Conservation (phyloP, 2,797 vertebrate genomes). For the Fundulus diaphanus region DNA sequence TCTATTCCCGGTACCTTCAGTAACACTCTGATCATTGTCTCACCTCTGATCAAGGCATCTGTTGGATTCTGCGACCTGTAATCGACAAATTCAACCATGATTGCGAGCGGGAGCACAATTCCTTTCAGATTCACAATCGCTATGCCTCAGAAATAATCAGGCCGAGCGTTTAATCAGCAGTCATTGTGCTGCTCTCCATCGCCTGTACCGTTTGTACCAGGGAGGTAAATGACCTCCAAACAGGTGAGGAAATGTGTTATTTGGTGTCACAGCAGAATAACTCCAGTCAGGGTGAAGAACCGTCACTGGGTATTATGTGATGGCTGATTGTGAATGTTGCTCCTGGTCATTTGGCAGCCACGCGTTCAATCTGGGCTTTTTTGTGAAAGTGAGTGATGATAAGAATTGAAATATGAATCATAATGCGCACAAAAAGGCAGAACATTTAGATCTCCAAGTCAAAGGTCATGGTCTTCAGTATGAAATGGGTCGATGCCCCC, state of each 20-base stretch:
- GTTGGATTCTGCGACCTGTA: constrained; percentile 29
- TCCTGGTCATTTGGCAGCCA: constrained; percentile 8
- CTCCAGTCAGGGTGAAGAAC: constrained; percentile 23
- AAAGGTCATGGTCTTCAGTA: not conserved
- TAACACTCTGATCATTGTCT: constrained; percentile 11
- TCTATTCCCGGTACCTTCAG: not conserved
- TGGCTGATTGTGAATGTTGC: not conserved
- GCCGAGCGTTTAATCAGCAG: constrained; percentile 55
- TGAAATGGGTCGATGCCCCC: not conserved
- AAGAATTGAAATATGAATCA: constrained; percentile 10
- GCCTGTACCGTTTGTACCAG: constrained; percentile 24
- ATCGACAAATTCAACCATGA: constrained; percentile 49
- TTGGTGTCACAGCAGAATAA: constrained; percentile 24
- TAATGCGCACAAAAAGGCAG: not conserved
- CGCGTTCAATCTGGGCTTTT: constrained; percentile 25
- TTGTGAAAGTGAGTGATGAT: not conserved
- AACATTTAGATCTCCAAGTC: not conserved
- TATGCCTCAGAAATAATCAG: constrained; percentile 56
- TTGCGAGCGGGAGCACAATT: constrained; percentile 31
- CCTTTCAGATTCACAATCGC: constrained; percentile 49
- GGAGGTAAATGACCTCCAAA: constrained; percentile 44
- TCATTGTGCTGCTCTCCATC: constrained; percentile 57
- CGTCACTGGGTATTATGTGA: constrained; percentile 1
- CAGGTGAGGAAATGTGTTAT: constrained; percentile 25
- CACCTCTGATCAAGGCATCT: constrained; percentile 28